phyloP scores from a whole-genome alignment of 2,113 vertebrate genomes.

The Channa argus region DNA sequence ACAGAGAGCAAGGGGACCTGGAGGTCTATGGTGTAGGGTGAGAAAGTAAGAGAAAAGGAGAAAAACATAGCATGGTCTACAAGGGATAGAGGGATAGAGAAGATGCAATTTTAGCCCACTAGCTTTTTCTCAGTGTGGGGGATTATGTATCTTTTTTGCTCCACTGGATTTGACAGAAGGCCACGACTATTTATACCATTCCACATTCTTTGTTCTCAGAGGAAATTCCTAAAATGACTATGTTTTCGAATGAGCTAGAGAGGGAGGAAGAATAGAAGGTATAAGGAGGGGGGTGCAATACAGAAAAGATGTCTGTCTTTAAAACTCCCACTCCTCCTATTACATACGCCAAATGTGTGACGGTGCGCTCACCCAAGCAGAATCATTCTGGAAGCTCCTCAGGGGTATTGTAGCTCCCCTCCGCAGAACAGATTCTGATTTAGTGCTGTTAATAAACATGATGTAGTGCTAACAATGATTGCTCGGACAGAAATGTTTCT shows the following conservation, averaged over 20 bases:
- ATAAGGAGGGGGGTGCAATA: conserved; percentile 53
- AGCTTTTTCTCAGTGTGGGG: conserved; percentile 74
- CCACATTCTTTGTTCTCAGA: conserved; percentile 80
- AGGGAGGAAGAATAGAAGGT: conserved; percentile 19
- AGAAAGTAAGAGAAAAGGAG: conserved; percentile 31
- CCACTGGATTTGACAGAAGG: conserved; percentile 50
- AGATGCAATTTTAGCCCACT: conserved; percentile 57
- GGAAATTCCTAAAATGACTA: conserved; percentile 87
- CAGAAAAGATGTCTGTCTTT: conserved; percentile 73
- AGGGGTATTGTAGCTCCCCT: conserved; percentile 58
- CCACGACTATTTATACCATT: conserved; percentile 81
- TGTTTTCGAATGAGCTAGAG: conserved; percentile 39
- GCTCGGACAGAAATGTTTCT: conserved; percentile 77
- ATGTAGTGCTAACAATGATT: conserved; percentile 80
- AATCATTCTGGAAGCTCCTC: conserved; percentile 55
- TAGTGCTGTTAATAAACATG: conserved; percentile 84
- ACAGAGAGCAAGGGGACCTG: conserved; percentile 51
- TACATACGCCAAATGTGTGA: conserved; percentile 54
- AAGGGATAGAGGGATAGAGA: conserved; percentile 31
- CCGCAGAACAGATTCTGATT: conserved; percentile 67
- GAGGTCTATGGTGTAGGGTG: conserved; percentile 36
- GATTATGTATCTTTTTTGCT: conserved; percentile 60
- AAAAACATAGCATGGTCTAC: conserved; percentile 13
- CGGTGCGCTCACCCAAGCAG: conserved; percentile 49
- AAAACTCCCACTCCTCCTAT: conserved; percentile 76